phyloP scores from a whole-genome alignment of 2,113 vertebrate species.

The Motacilla alba region DNA sequence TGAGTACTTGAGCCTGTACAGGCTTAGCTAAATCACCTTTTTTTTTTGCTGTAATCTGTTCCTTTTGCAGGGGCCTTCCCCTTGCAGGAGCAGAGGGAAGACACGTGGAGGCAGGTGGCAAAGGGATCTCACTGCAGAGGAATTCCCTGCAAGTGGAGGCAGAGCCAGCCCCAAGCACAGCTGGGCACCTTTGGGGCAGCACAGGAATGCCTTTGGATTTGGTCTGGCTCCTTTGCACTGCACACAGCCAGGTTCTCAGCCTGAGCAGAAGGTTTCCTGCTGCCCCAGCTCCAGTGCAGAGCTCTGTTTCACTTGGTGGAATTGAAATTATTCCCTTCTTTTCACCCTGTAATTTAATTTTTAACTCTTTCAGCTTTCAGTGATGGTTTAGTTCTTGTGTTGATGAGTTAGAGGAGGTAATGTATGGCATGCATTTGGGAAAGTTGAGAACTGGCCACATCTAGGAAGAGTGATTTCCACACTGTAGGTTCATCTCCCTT shows the following conservation, averaged over 20 bases:
- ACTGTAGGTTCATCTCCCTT: not conserved
- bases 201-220: accelerated
- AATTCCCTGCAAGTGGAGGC: not conserved
- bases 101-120: not conserved
- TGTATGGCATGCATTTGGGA: not conserved
- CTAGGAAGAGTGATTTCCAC: not conserved
- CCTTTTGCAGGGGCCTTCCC: not conserved
- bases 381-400: not conserved
- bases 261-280: not conserved
- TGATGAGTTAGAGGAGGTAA: not conserved
- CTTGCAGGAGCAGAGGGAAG: not conserved
- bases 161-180: not conserved
- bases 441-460: not conserved
- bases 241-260: not conserved
- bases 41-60: not conserved
- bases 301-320: not conserved
- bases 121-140: not conserved
- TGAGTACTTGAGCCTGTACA: not conserved
- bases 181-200: too few relatives aligned
- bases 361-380: not conserved
- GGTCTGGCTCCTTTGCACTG: not conserved
- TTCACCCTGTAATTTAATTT: not conserved
- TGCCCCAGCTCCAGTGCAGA: not conserved
- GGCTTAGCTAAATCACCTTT: not conserved
- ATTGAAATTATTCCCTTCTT: not conserved